Base-by-base conservation (phyloP, 2,113 vertebrate genomes). In the Perccottus glenii region DNA sequence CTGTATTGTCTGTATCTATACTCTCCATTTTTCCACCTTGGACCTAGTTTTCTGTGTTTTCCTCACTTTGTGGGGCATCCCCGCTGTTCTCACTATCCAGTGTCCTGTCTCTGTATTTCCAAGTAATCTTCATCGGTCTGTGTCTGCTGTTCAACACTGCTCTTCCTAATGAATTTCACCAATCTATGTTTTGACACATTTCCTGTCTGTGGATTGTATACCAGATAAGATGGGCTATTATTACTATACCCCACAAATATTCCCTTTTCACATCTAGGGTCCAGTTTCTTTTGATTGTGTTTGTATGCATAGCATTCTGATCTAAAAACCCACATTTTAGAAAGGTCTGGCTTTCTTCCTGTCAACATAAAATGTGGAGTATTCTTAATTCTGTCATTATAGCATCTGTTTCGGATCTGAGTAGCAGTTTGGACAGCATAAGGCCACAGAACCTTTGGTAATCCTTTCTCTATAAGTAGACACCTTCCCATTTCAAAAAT, bases 201-300 rank as follows among this genome's bases (percentile, higher is more conserved):
- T 6, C 9, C 36, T 14, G n/a, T n/a, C n/a, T n/a, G n/a, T n/a
- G n/a, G n/a, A n/a, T n/a, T n/a, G n/a, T 66, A 70, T 4, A 77
- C 50, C 59, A 77, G 40, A 44, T 53, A 81, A 10, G 56, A 49
- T 10, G 60, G 69, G 45, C 65, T 77, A 27, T 73, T 66, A 49
- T 73, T 50, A n/a, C 55, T 42, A 27, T 65, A 61, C n/a, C n/a
- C n/a, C n/a, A 60, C 35, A 42, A 44, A 73, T 12, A 47, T 32
- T 6, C 70, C 62, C n/a, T 45, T 45, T 3, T 65, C 38, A 58
- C 73, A 63, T 44, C 50, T 56, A 6, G 44, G 15, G 4, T 68
- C 58, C 7, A 68, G 38, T 40, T 68, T 68, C 15, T 58, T 48
- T 8, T 75, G 52, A 15, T 62, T 45, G 11, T 75, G 59, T 9